Evolutionary conservation across 2,888 invertebrate genomes (phyloP), one percentile per base, ranked within the genome.

Genomic region (Plebejus argus): DNA sequence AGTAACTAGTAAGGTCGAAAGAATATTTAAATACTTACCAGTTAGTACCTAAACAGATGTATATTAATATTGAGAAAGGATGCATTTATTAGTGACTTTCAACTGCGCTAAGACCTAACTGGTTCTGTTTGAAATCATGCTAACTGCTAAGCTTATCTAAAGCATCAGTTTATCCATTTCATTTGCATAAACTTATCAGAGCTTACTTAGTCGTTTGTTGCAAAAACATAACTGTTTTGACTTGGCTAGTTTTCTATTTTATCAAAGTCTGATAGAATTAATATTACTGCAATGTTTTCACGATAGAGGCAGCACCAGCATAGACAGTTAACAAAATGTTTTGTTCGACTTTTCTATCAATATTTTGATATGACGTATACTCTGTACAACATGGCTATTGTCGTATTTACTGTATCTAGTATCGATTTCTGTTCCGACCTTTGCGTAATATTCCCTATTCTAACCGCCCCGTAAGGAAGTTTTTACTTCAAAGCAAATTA

Each of bases 71-170:
- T 66, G 66, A 66, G 28, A 66, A 66, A 66, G 66, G 33, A 66
- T 66, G 66, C 66, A 66, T 66, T 66, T 66, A 66, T 66, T 66
- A 66, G 28, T 66, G 23, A 18, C 66, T 66, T 66, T 66, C 66
- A 66, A 66, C 66, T 66, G 66, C 15, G 28, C 15, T 66, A 61
- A 61, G 23, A 61, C 72, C 23, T 28, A 49, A 53, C 49, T 28
- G 49, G 74, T 49, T 74, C 74, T 33, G n/a, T 72, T 74, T 15
- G 49, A 20, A 53, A 53, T 18, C 53, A 74, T 74, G 53, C 74
- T 74, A 74, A 49, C 74, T 53, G 15, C 23, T 53, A 28, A 23
- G 45, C 49, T 49, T 53, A 74, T 74, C 74, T 72, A 10, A 39
- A 72, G 72, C 45, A 49, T 72, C 45, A 23, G 53, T 74, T 53